Percentiles rank a stretch among this genome's conserved stretches.
phyloP scores from a whole-genome alignment of 2,797 vertebrate genomes.

The Lemur catta region DNA sequence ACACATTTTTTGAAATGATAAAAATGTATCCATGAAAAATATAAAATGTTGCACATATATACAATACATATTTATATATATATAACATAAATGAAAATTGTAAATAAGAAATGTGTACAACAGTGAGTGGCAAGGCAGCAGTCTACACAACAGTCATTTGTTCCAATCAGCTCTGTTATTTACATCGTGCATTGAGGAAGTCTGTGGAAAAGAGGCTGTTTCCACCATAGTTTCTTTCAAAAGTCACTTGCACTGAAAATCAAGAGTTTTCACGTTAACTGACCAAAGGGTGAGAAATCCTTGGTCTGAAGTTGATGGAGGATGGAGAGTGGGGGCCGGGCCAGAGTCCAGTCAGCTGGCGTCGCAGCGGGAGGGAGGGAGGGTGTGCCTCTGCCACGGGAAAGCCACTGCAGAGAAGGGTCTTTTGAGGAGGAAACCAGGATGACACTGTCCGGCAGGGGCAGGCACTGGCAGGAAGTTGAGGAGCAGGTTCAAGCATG shows the following conservation, averaged over 20 bases:
- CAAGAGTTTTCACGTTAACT: slow-evolving; percentile 32
- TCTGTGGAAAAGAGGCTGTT: not conserved
- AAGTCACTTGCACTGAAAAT: slow-evolving; percentile 39
- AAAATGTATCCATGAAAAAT: slow-evolving; percentile 83
- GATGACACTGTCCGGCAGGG: not conserved
- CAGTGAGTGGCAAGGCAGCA: slow-evolving; percentile 20
- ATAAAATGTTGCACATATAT: slow-evolving; percentile 83
- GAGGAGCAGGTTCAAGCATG: slow-evolving; percentile 1
- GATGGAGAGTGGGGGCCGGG: not conserved
- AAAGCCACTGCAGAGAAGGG: not conserved
- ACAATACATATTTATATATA: slow-evolving; percentile 77
- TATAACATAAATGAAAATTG: slow-evolving; percentile 80
- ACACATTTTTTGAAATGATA: slow-evolving; percentile 89
- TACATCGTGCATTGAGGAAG: not conserved
- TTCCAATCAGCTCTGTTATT: not conserved
- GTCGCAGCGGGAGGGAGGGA: not conserved
- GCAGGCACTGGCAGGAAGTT: not conserved
- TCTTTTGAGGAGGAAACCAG: not conserved
- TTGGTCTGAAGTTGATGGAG: not conserved
- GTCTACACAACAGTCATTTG: not conserved
- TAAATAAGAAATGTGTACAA: slow-evolving; percentile 85
- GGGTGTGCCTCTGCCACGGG: rapidly evolving
- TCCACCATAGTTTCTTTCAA: not conserved
- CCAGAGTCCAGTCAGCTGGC: not conserved
- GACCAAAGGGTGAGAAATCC: not conserved